These are phyloP conservation scores for Danio jaintianensis DNA, from an alignment of 2,797 vertebrate species.

Conservation along the genomic window DNA sequence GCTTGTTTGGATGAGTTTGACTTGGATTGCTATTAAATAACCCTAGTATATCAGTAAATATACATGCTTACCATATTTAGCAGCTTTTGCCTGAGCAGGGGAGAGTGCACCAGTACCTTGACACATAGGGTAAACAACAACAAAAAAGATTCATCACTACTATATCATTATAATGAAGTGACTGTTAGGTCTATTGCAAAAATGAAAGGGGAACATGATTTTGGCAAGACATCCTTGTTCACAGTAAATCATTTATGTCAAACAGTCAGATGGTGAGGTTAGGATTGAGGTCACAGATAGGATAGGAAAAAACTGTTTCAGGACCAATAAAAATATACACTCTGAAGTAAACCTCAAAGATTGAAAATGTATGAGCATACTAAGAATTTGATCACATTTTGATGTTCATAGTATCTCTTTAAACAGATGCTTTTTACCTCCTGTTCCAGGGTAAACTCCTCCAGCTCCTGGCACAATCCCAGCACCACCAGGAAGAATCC, in stretches of 20 bases:
- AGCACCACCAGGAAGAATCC: slow-evolving; percentile 50
- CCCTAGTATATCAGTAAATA: too few relatives aligned
- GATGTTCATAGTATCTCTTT: too few relatives aligned
- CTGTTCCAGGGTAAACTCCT: slow-evolving; percentile 55
- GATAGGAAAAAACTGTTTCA: not conserved
- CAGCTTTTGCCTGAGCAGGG: slow-evolving; percentile 70
- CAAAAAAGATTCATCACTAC: not conserved
- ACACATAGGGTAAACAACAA: slow-evolving; percentile 9
- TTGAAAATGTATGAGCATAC: not conserved
- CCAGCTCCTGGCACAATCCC: slow-evolving; percentile 59
- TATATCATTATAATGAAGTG: slow-evolving; percentile 38
- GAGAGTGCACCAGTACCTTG: slow-evolving; percentile 42
- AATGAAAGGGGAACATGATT: not conserved
- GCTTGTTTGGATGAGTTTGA: too few relatives aligned
- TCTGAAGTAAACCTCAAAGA: not conserved
- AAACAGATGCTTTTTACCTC: slow-evolving; percentile 33
- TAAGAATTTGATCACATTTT: too few relatives aligned
- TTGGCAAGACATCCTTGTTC: not conserved
- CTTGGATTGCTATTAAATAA: too few relatives aligned
- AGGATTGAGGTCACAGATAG: not conserved
- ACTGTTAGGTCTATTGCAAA: not conserved
- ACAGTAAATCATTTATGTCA: not conserved
- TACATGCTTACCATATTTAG: slow-evolving; percentile 74
- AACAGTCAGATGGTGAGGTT: slow-evolving; percentile 27
- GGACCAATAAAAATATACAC: not conserved